Evolutionary conservation across 1,140 invertebrate genomes (phyloP), one percentile per base, ranked within the genome.

Genomic region (Bombus sylvicola): DNA sequence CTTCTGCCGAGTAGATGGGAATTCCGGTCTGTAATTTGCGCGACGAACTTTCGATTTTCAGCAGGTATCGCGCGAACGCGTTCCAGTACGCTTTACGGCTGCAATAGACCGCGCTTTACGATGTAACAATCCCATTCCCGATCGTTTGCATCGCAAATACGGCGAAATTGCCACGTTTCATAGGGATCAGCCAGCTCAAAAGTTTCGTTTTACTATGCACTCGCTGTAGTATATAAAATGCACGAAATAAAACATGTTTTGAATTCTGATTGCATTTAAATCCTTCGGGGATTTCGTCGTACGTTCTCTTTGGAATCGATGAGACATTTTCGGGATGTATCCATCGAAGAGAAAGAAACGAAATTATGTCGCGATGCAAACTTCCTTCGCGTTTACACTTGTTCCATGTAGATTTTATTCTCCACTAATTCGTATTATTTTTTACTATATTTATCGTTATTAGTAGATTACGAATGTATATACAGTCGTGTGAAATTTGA

Each of bases 21-120:
- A 83, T 68, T 57, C 43, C 74, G 10, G n/a, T 1, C n/a, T 10
- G 66, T 72, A 77, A 87, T 88, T 82, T 62, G 34, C 31, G 13
- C 66, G 66, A 66, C 64, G 57, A 66, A 79, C 66, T 88, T 86
- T 88, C 72, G 80, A 86, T 81, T 88, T 88, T 77, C 87, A 53
- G 43, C 68, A 9, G 5, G 2, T 59, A 31, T 43, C 77, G 25
- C n/a, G 18, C 47, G 47, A 53, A 53, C 47, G 18, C 47, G 47
- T 31, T 74, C 43, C 10, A n/a, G 1, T 2, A 6, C 57, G 37
- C 34, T 64, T 62, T 31, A 59, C 37, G 37, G 37, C 37, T 28
- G 77, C 31, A n/a, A 80, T 53, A 80, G 43, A 18, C 34, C 43
- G 18, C 31, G 41, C 15, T 68, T 79, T 79, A 69, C 31, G 41